phyloP scores from a whole-genome alignment of 2,888 invertebrate genomes.

The Rotaria macrura region DNA sequence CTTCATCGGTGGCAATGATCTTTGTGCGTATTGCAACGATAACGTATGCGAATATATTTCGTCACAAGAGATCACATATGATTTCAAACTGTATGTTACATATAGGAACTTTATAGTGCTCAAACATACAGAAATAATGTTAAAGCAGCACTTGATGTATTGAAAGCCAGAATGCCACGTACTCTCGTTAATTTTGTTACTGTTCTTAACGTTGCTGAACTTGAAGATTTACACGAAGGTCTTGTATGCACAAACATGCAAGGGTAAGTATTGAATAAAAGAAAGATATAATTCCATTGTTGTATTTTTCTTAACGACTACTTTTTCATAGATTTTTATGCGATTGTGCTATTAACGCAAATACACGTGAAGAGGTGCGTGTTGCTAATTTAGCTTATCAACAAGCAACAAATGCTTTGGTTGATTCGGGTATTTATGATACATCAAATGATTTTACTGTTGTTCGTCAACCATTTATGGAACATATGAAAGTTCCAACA shows the following conservation, averaged over 20 bases:
- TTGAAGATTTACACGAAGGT: constrained; percentile 37
- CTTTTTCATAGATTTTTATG: not conserved
- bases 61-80: not conserved
- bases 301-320: not conserved
- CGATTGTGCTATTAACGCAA: not conserved
- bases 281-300: not conserved
- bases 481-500: constrained; percentile 39
- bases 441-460: constrained; percentile 44
- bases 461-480: constrained; percentile 44
- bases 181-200: constrained; percentile 45
- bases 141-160: constrained; percentile 40
- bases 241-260: constrained; percentile 37
- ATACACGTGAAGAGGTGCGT: not conserved
- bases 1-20: constrained; percentile 38
- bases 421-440: constrained; percentile 20
- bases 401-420: constrained; percentile 36
- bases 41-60: constrained; percentile 31
- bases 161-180: constrained; percentile 41
- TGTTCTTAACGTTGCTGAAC: constrained; percentile 43
- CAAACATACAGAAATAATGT: constrained; percentile 38
- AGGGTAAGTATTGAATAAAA: not conserved
- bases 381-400: constrained; percentile 36
- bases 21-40: constrained; percentile 36
- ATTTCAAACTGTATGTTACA: not conserved
- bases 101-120: constrained; percentile 38